Evolutionary conservation across 1,140 invertebrate genomes (phyloP).

Genomic region (Atopsyche davidsoni): DNA sequence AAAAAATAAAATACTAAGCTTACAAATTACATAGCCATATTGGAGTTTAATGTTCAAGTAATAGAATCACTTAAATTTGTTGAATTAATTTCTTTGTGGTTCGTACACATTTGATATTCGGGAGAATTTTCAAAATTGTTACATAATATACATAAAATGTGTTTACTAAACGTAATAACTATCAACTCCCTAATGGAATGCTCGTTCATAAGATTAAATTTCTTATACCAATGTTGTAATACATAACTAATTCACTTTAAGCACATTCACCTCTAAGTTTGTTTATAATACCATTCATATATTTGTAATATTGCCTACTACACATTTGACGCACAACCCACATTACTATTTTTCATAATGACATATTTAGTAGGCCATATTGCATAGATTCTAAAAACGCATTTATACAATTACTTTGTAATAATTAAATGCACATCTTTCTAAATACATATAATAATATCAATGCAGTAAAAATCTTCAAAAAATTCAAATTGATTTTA

Average conservation of each 20-base stretch:
- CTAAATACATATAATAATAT: constrained; percentile 22
- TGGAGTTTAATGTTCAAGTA: too few relatives aligned
- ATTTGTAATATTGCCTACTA: constrained; percentile 30
- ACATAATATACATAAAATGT: too few relatives aligned
- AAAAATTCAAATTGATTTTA: constrained; percentile 25
- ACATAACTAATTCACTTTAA: constrained; percentile 29
- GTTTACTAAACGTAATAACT: constrained; percentile 22
- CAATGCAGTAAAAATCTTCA: constrained; percentile 25
- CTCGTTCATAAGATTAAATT: constrained; percentile 31
- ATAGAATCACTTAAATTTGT: too few relatives aligned
- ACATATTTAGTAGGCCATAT: constrained; percentile 27
- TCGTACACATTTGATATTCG: too few relatives aligned
- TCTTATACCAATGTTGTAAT: constrained; percentile 24
- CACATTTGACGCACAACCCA: constrained; percentile 31
- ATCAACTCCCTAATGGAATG: constrained; percentile 30
- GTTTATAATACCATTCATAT: constrained; percentile 24
- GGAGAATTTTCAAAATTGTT: too few relatives aligned
- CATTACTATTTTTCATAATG: constrained; percentile 22
- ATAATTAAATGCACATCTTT: constrained; percentile 20
- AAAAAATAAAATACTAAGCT: too few relatives aligned
- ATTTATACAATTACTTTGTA: constrained; percentile 20
- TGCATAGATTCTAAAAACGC: constrained; percentile 28
- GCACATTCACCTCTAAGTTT: constrained; percentile 31
- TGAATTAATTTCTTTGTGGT: too few relatives aligned
- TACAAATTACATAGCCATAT: too few relatives aligned